A percentile compares a stretch with the other conserved stretches of the same genome.
Conservation (phyloP, 1,140 invertebrate species). For the Caerostris darwini region DNA sequence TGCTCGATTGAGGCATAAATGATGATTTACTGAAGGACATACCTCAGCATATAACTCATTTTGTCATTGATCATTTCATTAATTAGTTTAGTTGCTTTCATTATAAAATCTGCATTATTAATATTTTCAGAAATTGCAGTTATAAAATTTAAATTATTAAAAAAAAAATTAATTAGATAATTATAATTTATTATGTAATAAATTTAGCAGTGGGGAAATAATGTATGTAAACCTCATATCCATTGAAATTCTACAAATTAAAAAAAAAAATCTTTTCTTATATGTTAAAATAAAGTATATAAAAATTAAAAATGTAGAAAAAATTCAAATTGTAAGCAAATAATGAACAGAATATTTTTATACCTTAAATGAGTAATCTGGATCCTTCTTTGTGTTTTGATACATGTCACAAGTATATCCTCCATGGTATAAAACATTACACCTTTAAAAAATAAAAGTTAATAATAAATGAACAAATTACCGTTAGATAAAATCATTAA, state of each 20-base stretch:
- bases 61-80: too few species aligned
- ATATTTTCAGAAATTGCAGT: too few species aligned
- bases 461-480: not conserved
- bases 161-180: too few species aligned
- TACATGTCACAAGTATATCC: conserved; percentile 73
- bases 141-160: too few species aligned
- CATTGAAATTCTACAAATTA: not conserved
- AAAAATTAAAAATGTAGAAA: not conserved
- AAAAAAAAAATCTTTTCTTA: not conserved
- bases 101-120: too few species aligned
- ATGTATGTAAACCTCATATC: too few species aligned
- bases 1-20: too few species aligned
- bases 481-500: not conserved
- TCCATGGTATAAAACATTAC: conserved; percentile 72
- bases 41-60: too few species aligned
- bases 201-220: not conserved
- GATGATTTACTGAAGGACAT: too few species aligned
- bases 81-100: too few species aligned
- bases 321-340: not conserved
- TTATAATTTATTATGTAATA: not conserved
- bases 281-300: not conserved
- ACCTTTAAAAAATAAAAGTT: conserved; percentile 32
- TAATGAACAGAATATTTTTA: not conserved
- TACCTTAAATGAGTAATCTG: conserved; percentile 75
- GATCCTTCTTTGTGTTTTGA: conserved; percentile 71